These are phyloP conservation scores for Lepidurus arcticus DNA, from an alignment of 1,140 invertebrate species.

Conservation along the genomic window DNA sequence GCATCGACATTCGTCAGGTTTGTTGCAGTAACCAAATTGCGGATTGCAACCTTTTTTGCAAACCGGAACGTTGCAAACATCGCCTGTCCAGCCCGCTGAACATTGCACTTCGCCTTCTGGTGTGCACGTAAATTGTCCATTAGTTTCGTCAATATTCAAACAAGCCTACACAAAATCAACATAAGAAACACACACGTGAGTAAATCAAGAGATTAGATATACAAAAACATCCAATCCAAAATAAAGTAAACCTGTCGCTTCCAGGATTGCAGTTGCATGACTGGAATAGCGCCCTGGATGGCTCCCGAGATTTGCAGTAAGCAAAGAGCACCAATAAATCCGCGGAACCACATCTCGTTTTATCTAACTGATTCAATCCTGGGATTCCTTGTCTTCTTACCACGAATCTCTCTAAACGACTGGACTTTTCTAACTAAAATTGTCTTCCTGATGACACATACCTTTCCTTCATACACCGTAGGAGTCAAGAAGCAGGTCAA, in stretches of 20 bases:
- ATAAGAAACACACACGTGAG: neutral
- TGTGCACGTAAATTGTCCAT: slow-evolving; percentile 36
- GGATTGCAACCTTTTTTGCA: slow-evolving; percentile 37
- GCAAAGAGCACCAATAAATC: neutral
- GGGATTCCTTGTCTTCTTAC: neutral
- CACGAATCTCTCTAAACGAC: neutral
- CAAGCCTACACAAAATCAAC: slow-evolving; percentile 26
- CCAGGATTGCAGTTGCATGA: slow-evolving; percentile 11
- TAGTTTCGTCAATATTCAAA: slow-evolving; percentile 1
- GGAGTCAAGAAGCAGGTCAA: neutral
- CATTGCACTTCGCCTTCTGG: slow-evolving; percentile 36
- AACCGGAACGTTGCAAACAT: slow-evolving; percentile 38
- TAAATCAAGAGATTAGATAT: neutral
- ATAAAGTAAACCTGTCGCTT: neutral
- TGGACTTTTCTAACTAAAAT: neutral
- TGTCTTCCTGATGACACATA: neutral
- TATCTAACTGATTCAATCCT: neutral
- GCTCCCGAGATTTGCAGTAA: neutral
- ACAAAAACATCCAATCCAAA: neutral
- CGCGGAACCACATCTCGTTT: neutral
- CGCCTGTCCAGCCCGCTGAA: slow-evolving; percentile 37
- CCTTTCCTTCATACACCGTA: neutral
- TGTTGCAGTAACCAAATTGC: slow-evolving; percentile 37
- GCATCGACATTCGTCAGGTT: slow-evolving; percentile 72
- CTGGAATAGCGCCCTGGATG: neutral